Evolutionary conservation across 1,140 invertebrate species (phyloP), one percentile per base, ranked within the genome.

Genomic region (Drosophila busckii): DNA sequence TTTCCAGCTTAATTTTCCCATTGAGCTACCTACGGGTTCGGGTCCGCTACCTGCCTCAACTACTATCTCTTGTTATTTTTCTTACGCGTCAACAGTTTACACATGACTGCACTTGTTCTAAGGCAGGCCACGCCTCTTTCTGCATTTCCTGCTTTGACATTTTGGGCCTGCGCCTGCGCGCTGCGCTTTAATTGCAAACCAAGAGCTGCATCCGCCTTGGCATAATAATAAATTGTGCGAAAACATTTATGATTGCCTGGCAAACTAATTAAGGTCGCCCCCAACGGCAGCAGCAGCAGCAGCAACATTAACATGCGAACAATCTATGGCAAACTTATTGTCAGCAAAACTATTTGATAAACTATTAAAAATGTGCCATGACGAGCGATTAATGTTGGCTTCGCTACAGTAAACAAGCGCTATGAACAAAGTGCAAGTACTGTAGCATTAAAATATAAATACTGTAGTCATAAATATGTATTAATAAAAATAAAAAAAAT

Each of bases 181-280:
- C 28, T 29, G 28, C 26, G 44, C 46, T 53, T 59, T 25, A n/a
- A n/a, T n/a, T n/a, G n/a, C n/a, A n/a, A n/a, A n/a, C n/a, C n/a
- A n/a, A 60, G 26, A 50, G 76, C 73, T 41, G 46, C 28, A 28
- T 46, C 37, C 25, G 40, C 40, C 40, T 23, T 17, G 17, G 5
- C 6, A 8, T n/a, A 61, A 63, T 71, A 78, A 68, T 56, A 82
- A 82, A 82, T 80, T 68, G 75, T 80, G 73, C 73, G 75, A 80
- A 80, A 69, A 73, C 61, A 80, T 80, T 68, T 78, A 80, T 35
- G 73, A 54, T 22, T 37, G 12, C 25, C 50, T 46, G 42, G 17
- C 34, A 71, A 84, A 65, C 45, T 68, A 68, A 84, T 69, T 70
- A 58, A 53, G n/a, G n/a, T n/a, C n/a, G n/a, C n/a, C n/a, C n/a